Evolutionary conservation across 2,113 vertebrate species (phyloP).

Genomic region (Cheilinus undulatus): DNA sequence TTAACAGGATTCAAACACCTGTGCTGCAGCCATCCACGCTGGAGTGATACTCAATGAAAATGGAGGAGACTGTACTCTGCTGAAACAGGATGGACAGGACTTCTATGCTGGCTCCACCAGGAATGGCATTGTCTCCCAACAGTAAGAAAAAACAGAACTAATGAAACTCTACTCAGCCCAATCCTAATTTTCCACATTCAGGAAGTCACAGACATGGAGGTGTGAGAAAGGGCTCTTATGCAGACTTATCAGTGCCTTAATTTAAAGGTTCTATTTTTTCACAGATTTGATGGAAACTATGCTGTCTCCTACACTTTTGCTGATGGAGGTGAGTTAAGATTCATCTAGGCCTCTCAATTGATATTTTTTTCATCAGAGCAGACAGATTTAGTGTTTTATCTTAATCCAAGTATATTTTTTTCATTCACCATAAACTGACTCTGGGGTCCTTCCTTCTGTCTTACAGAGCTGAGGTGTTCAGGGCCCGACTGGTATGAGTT

Average conservation of each 20-base stretch:
- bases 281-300: conserved; percentile 74
- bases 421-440: background rate
- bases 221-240: no score
- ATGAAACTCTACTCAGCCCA: no score
- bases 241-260: no score
- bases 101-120: conserved; percentile 80
- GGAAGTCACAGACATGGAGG: background rate
- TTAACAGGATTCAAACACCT: conserved; percentile 83
- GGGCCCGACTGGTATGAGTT: conserved; percentile 85
- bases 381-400: background rate
- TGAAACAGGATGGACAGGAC: conserved; percentile 75
- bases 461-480: conserved; percentile 81
- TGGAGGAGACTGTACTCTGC: conserved; percentile 83
- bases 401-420: background rate
- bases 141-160: conserved; percentile 62
- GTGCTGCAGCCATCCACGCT: conserved; percentile 83
- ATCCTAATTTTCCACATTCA: background rate
- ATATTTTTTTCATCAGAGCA: background rate
- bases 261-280: background rate
- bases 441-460: background rate
- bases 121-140: conserved; percentile 80
- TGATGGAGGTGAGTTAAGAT: conserved; percentile 78
- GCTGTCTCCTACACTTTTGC: conserved; percentile 79
- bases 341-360: background rate
- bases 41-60: conserved; percentile 79